These are phyloP conservation scores for Himalopsyche japonica DNA, from an alignment of 2,888 invertebrate genomes.

Conservation along the genomic window DNA sequence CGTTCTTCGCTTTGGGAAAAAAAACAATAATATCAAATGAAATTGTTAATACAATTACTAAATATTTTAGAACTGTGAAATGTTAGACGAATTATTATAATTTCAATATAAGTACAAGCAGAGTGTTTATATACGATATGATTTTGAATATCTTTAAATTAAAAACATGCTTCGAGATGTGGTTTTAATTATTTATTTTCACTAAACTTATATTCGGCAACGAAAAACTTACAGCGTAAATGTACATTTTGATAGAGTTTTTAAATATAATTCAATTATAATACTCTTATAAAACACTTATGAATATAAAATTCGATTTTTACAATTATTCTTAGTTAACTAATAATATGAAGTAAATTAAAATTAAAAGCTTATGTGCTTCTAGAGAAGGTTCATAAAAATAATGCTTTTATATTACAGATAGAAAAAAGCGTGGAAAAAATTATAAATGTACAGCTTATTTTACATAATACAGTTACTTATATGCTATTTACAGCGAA, in stretches of 20 bases:
- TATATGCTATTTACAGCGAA: background rate
- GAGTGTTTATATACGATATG: no score
- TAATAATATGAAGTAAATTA: background rate
- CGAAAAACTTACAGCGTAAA: background rate
- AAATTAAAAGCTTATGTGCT: background rate
- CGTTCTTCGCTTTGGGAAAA: no score
- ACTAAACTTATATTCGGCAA: background rate
- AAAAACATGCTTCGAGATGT: background rate
- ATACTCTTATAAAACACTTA: conserved; percentile 21
- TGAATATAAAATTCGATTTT: conserved; percentile 6
- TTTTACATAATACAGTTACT: background rate
- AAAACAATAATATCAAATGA: no score
- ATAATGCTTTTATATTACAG: background rate
- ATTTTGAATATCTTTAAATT: no score
- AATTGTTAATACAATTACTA: no score
- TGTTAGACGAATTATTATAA: no score
- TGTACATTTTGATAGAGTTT: background rate
- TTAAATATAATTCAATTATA: background rate
- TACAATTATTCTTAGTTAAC: background rate
- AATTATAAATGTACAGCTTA: background rate
- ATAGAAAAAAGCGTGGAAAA: background rate
- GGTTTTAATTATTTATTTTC: background rate
- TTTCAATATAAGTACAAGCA: no score
- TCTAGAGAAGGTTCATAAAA: background rate
- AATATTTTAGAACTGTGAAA: no score